Evolutionary conservation across 1,140 invertebrate species (phyloP).

Genomic region (Atta colombica): DNA sequence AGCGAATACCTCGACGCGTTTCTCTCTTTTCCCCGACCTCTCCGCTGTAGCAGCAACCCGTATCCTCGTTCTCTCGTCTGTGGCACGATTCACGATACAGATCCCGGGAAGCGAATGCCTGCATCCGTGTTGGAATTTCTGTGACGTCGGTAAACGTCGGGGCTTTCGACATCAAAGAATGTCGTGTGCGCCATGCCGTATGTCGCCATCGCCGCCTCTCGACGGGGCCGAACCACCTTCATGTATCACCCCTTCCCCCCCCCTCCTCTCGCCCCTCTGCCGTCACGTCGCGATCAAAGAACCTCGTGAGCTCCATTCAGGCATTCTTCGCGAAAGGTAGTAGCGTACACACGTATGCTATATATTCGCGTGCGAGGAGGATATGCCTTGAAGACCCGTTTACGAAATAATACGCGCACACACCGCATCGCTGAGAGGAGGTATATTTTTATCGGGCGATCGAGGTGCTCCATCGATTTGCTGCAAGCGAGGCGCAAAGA

Average conservation of each 20-base stretch:
- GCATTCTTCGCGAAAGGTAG: constrained; percentile 19
- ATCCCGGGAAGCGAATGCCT: constrained; percentile 64
- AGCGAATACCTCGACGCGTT: constrained; percentile 60
- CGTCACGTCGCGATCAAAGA: constrained; percentile 36
- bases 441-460: constrained; percentile 74
- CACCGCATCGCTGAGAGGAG: constrained; percentile 17
- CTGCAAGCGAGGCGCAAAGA: constrained; percentile 69
- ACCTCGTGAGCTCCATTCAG: constrained; percentile 45
- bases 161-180: constrained; percentile 72
- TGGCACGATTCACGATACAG: constrained; percentile 57
- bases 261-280: background rate
- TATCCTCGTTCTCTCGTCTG: constrained; percentile 56
- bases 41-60: background rate
- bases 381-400: constrained; percentile 21
- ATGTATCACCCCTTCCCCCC: background rate
- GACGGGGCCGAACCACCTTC: constrained; percentile 3
- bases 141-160: constrained; percentile 67
- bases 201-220: constrained; percentile 10
- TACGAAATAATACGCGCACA: constrained; percentile 64
- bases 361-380: background rate
- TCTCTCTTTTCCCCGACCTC: background rate
- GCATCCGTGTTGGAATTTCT: constrained; percentile 59
- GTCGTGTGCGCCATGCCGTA: constrained; percentile 45
- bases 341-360: constrained; percentile 1
- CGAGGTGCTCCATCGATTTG: constrained; percentile 73